These are phyloP conservation scores for Drosophila emarginata DNA, from an alignment of 2,888 invertebrate species.

Conservation along the genomic window DNA sequence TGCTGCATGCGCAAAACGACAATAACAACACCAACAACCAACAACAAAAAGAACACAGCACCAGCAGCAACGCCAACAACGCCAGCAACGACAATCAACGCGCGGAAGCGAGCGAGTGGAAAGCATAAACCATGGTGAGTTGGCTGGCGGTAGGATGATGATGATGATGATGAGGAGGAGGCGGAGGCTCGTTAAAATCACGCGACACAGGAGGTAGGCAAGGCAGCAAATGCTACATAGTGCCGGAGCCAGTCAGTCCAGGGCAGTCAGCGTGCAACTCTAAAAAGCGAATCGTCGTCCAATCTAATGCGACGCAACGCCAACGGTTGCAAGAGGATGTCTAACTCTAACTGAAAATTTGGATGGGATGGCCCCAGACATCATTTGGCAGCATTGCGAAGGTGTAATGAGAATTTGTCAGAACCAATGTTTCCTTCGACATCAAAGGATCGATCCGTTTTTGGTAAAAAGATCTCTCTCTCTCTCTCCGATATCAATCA, in stretches of 20 bases:
- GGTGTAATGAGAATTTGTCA: conserved; percentile 4
- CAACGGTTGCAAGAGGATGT: background rate
- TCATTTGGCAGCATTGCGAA: conserved; percentile 5
- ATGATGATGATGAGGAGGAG: conserved; percentile 9
- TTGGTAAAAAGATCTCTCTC: background rate
- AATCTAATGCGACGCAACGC: conserved; percentile 39
- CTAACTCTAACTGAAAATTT: too few species aligned
- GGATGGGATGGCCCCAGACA: conserved; percentile 2
- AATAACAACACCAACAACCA: conserved; percentile 31
- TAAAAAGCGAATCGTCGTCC: conserved; percentile 57
- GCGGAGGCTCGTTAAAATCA: conserved; percentile 72
- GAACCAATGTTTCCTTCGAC: background rate
- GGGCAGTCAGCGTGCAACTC: conserved; percentile 58
- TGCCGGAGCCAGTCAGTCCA: conserved; percentile 23
- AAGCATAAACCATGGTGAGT: conserved; percentile 71
- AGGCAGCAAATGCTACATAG: conserved; percentile 27
- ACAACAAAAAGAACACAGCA: conserved; percentile 20
- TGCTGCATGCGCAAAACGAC: conserved; percentile 54
- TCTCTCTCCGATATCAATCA: background rate
- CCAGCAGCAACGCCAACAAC: conserved; percentile 43
- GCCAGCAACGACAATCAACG: conserved; percentile 66
- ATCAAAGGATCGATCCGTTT: background rate
- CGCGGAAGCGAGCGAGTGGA: conserved; percentile 71
- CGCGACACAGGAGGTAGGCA: conserved; percentile 66
- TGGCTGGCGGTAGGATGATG: conserved; percentile 29